A percentile compares a stretch with the other conserved stretches of the same genome.
Evolutionary conservation across 2,888 invertebrate species (phyloP).

Genomic region (Agriopis marginaria): DNA sequence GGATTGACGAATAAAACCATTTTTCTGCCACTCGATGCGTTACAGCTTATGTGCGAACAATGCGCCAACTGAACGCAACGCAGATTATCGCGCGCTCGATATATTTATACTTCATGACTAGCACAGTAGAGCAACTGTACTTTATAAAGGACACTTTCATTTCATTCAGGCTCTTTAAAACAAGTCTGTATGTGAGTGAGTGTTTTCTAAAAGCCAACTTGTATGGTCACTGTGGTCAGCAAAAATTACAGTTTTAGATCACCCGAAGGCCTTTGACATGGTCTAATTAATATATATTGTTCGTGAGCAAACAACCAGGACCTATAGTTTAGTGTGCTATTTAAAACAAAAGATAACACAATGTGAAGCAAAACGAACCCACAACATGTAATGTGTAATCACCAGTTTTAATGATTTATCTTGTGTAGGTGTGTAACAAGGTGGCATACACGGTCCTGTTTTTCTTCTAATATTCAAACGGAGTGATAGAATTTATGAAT

Average conservation of each 20-base stretch:
- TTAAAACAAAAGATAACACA: too few species aligned
- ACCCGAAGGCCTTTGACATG: too few species aligned
- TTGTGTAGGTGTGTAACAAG: too few species aligned
- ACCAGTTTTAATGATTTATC: too few species aligned
- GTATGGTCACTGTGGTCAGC: neutral
- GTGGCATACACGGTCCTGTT: too few species aligned
- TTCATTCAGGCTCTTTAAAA: neutral
- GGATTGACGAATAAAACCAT: constrained; percentile 19
- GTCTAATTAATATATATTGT: too few species aligned
- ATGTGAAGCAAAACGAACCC: too few species aligned
- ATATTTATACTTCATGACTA: neutral
- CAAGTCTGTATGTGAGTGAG: too few species aligned
- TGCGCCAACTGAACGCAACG: constrained; percentile 17
- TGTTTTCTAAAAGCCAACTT: too few species aligned
- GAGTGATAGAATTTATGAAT: neutral
- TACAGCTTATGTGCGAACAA: constrained; percentile 15
- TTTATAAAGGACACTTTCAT: neutral
- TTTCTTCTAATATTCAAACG: neutral
- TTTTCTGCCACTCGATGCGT: constrained; percentile 15
- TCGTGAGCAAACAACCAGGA: too few species aligned
- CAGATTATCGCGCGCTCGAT: constrained; percentile 8
- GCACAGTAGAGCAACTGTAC: constrained; percentile 7
- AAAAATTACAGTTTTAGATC: neutral
- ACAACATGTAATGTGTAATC: too few species aligned
- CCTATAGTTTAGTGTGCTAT: too few species aligned